Percentiles rank a stretch among this genome's conserved stretches.
Evolutionary conservation across 2,797 vertebrate genomes (phyloP).

Genomic region (Lacerta viridis): DNA sequence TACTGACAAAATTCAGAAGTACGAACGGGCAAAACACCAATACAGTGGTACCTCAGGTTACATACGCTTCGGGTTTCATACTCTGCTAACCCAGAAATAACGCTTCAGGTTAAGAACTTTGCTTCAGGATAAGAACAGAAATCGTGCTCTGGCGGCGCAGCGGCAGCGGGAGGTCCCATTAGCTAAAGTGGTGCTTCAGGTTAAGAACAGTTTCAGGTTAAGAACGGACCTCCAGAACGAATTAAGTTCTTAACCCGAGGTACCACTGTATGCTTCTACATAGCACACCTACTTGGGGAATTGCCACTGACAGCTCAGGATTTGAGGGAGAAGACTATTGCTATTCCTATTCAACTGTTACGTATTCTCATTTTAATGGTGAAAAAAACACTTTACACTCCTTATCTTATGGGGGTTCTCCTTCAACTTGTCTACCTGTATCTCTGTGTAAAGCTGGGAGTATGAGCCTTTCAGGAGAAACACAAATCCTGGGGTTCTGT

Average conservation of each 20-base stretch:
- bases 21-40: constrained; percentile 7
- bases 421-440: background rate
- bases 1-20: constrained; percentile 10
- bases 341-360: background rate
- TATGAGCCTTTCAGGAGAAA: background rate
- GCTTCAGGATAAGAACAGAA: too few relatives aligned
- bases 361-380: background rate
- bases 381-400: background rate
- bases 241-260: too few relatives aligned
- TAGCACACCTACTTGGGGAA: background rate
- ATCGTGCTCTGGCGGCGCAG: too few relatives aligned
- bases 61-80: too few relatives aligned
- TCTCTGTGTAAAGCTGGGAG: background rate
- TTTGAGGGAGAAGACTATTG: background rate
- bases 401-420: background rate
- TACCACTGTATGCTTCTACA: background rate
- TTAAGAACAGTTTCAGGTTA: too few relatives aligned
- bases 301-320: background rate
- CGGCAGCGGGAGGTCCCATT: too few relatives aligned
- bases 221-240: too few relatives aligned
- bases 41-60: too few relatives aligned
- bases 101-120: too few relatives aligned
- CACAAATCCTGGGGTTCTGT: background rate
- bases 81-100: too few relatives aligned
- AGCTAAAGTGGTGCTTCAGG: too few relatives aligned